phyloP scores from a whole-genome alignment of 2,797 vertebrate species.

The Mycteria americana region DNA sequence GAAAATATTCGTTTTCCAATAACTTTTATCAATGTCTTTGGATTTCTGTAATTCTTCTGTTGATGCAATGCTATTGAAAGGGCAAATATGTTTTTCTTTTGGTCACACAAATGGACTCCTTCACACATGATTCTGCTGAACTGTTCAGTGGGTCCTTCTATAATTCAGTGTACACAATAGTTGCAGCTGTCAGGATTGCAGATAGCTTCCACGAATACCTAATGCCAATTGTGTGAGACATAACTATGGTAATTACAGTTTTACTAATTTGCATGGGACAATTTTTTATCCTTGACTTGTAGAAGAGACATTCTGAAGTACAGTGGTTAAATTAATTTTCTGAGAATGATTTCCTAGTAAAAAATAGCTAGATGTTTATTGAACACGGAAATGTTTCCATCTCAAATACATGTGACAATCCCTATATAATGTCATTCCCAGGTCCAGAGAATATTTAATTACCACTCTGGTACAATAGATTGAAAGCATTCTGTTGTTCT shows the following conservation, averaged over 20 bases:
- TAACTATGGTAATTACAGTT: background rate
- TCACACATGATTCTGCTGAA: background rate
- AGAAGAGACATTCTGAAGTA: background rate
- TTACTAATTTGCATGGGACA: background rate
- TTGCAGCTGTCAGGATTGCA: background rate
- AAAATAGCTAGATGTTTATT: background rate
- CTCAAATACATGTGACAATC: background rate
- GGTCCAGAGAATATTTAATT: background rate
- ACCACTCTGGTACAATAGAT: background rate
- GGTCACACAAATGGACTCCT: background rate
- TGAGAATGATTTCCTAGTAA: background rate
- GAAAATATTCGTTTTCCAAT: background rate
- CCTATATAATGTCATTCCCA: background rate
- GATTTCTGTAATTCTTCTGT: background rate
- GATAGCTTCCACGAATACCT: background rate
- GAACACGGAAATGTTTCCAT: background rate
- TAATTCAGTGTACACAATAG: background rate
- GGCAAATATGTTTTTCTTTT: background rate
- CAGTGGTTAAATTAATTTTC: background rate
- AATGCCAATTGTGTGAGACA: background rate
- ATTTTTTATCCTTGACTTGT: background rate
- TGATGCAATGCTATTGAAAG: background rate
- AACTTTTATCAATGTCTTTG: background rate
- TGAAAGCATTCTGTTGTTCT: background rate
- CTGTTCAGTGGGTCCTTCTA: background rate